These are phyloP conservation scores for Metridium senile DNA, from an alignment of 92 coral and sea anemone species.

Conservation along the genomic window DNA sequence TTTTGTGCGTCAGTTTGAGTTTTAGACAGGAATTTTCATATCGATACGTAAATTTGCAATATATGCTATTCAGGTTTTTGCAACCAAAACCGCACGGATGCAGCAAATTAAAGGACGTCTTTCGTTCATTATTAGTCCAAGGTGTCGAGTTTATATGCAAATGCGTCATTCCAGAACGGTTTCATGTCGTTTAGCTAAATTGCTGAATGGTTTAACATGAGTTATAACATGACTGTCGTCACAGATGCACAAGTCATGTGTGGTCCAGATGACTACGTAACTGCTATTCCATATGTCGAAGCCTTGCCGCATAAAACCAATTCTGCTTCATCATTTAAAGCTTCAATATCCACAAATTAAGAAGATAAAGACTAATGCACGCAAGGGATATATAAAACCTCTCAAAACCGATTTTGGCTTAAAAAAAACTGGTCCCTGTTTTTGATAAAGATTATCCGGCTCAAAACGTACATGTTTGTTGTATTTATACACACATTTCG, in stretches of 20 bases:
- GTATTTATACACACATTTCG: neutral
- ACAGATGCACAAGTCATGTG: conserved; percentile 25
- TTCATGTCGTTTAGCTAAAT: neutral
- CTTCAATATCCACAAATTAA: neutral
- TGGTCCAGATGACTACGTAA: conserved; percentile 29
- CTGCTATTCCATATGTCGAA: conserved; percentile 19
- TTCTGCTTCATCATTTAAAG: neutral
- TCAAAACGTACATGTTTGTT: neutral
- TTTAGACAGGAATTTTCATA: too few species aligned
- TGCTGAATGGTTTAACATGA: conserved; percentile 7
- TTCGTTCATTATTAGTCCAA: neutral
- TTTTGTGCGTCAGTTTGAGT: too few species aligned
- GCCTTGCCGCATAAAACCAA: neutral
- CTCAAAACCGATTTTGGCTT: neutral
- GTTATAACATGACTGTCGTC: conserved; percentile 18
- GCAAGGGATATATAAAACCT: neutral
- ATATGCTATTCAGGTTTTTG: too few species aligned
- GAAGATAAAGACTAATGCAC: neutral
- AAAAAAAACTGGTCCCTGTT: neutral
- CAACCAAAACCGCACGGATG: too few species aligned
- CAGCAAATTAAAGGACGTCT: neutral
- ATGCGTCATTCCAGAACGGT: neutral
- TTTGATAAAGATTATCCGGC: neutral
- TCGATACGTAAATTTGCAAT: too few species aligned
- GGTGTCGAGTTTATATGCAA: conserved; percentile 3